Percentiles rank a stretch among this genome's conserved stretches.
Evolutionary conservation across 2,113 vertebrate species (phyloP).

Genomic region (Salvelinus alpinus): DNA sequence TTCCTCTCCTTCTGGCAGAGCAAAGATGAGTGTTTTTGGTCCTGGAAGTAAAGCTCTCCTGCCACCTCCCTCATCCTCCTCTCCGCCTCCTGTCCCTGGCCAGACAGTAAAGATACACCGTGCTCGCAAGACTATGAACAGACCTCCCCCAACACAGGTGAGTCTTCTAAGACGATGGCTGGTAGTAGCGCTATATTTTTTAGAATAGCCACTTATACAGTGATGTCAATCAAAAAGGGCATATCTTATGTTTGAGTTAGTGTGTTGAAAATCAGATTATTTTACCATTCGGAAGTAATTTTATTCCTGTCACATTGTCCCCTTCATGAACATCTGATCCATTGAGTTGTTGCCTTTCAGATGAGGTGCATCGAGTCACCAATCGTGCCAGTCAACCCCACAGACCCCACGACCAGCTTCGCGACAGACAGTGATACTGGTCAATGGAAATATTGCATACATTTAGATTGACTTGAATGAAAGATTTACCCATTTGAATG

Average conservation of each 20-base stretch:
- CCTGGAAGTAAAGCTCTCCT: constrained; percentile 73
- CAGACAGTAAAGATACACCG: constrained; percentile 81
- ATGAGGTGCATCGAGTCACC: constrained; percentile 49
- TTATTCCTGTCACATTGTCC: background rate
- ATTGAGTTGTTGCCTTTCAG: constrained; percentile 34
- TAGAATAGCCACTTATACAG: no score
- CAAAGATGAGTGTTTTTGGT: constrained; percentile 89
- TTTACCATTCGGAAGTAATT: background rate
- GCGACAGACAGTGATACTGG: constrained; percentile 56
- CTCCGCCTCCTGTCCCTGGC: constrained; percentile 59
- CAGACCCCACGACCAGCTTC: constrained; percentile 47
- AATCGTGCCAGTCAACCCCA: constrained; percentile 36
- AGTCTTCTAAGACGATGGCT: constrained; percentile 32
- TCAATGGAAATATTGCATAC: constrained; percentile 17
- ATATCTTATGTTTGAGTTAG: background rate
- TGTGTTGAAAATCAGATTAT: background rate
- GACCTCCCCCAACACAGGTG: constrained; percentile 79
- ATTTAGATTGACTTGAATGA: background rate
- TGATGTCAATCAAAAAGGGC: no score
- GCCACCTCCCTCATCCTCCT: constrained; percentile 65
- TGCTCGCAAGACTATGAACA: constrained; percentile 89
- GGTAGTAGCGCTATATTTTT: no score
- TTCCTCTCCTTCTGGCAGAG: constrained; percentile 70
- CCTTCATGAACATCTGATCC: background rate
- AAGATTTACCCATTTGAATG: background rate